Evolutionary conservation across 1,140 invertebrate species (phyloP), one percentile per base, ranked within the genome.

Genomic region (Tetragnatha versicolor): DNA sequence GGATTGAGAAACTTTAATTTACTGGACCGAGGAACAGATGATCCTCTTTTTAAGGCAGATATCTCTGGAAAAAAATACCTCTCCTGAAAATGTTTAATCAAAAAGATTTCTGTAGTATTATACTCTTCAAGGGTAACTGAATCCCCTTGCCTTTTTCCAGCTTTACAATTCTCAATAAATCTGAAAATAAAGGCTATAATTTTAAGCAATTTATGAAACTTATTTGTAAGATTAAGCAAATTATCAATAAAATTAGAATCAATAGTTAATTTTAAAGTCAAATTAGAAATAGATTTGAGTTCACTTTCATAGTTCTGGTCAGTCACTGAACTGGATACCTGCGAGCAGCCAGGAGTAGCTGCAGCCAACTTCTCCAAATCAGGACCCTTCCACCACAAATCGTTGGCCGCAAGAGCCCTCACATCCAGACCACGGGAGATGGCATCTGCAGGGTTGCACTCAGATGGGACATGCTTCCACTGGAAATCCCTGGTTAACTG

Each of bases 1-100:
- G 84, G 84, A 53, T 77, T 83, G 2, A 85, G 39, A 29, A 35
- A 7, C 17, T 31, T 29, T n/a, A 60, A 35, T 22, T 60, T 60
- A 60, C 55, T 60, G 4, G 10, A 31, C 17, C n/a, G n/a, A n/a
- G 27, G 10, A 27, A 35, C 27, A 27, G 31, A 29, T 29, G 55
- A 35, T 60, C 31, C 7, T 12, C 31, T 60, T 60, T 51, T 20
- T 51, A 51, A 51, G 22, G 47, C 47, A 51, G 47, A 51, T 6
- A 51, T 51, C 17, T 51, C 47, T 4, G 6, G n/a, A 51, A 20
- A 51, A 51, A 51, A 51, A 51, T 51, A 51, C 47, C n/a, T 51
- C 47, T n/a, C 47, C 47, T 51, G 47, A 4, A 51, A 14, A 7
- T n/a, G 17, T 51, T 51, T 51, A n/a, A 51, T n/a, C 5, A 7